These are phyloP conservation scores for Diplodus puntazzo DNA, from an alignment of 2,797 vertebrate genomes.

Conservation along the genomic window DNA sequence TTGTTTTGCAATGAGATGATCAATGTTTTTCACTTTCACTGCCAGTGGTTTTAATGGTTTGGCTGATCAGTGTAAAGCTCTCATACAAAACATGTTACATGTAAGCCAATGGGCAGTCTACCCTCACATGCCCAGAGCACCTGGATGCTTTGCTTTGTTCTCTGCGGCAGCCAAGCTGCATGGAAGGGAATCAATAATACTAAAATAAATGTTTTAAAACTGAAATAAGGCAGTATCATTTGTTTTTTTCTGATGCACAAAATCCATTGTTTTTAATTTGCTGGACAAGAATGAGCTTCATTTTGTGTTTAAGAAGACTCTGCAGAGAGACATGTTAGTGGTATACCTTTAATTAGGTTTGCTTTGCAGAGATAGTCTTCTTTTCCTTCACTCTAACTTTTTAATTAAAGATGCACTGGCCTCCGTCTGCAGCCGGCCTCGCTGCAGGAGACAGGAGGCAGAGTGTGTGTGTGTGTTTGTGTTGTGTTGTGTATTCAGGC, in stretches of 20 bases:
- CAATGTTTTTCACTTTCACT: no score
- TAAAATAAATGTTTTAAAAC: slow-evolving; percentile 70
- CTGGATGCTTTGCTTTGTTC: slow-evolving; percentile 32
- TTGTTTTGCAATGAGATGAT: no score
- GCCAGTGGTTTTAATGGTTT: no score
- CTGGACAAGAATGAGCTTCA: slow-evolving; percentile 48
- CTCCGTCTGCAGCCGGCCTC: slow-evolving; percentile 38
- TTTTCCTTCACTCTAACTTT: slow-evolving; percentile 44
- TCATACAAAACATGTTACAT: background rate
- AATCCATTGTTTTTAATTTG: slow-evolving; percentile 69
- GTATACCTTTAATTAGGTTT: slow-evolving; percentile 70
- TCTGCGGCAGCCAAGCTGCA: slow-evolving; percentile 20
- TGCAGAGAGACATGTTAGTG: slow-evolving; percentile 51
- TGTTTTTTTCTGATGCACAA: slow-evolving; percentile 56
- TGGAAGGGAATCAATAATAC: slow-evolving; percentile 48
- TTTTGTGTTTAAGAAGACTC: slow-evolving; percentile 58
- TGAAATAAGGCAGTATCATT: slow-evolving; percentile 63
- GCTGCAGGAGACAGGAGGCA: slow-evolving; percentile 7
- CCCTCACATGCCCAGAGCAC: slow-evolving; percentile 17
- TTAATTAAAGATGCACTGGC: slow-evolving; percentile 66
- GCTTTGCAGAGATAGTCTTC: slow-evolving; percentile 57
- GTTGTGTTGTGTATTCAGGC: background rate
- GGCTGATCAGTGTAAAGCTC: no score
- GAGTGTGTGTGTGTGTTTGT: background rate
- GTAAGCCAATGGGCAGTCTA: background rate